These are phyloP conservation scores for Thymelicus lineola DNA, from an alignment of 2,888 invertebrate species.

Conservation along the genomic window DNA sequence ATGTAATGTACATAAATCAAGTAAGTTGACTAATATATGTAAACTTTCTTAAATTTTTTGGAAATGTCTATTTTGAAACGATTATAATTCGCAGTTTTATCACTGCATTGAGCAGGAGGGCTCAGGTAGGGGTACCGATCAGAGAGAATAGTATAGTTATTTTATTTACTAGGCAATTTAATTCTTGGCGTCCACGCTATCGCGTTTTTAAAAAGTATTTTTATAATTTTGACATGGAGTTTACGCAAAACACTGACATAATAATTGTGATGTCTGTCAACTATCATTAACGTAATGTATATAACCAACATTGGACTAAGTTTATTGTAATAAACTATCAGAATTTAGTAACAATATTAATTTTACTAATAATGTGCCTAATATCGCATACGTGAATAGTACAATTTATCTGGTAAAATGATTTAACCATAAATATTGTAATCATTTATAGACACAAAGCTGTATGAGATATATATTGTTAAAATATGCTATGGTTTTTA, in stretches of 20 bases:
- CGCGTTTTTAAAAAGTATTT: background rate
- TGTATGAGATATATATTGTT: background rate
- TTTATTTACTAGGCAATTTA: slow-evolving; percentile 26
- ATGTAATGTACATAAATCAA: too few species aligned
- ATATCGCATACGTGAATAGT: background rate
- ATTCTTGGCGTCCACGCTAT: background rate
- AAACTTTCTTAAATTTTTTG: too few species aligned
- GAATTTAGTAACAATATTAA: background rate
- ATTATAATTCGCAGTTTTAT: background rate
- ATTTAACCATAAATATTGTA: background rate
- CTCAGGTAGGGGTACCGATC: background rate
- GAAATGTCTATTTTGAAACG: background rate
- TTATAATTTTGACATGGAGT: background rate
- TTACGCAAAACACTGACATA: background rate
- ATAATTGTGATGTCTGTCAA: background rate
- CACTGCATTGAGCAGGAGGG: background rate
- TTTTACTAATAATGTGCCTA: slow-evolving; percentile 7
- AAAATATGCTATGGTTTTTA: background rate
- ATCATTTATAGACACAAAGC: background rate
- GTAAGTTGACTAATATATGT: too few species aligned
- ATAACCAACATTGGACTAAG: background rate
- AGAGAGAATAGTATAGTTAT: slow-evolving; percentile 12
- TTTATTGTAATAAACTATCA: background rate
- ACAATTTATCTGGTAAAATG: slow-evolving; percentile 9
- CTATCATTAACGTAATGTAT: background rate